Percentiles rank a stretch among this genome's conserved stretches.
Conservation (phyloP, 2,113 vertebrate species). For the Gobiocypris rarus region DNA sequence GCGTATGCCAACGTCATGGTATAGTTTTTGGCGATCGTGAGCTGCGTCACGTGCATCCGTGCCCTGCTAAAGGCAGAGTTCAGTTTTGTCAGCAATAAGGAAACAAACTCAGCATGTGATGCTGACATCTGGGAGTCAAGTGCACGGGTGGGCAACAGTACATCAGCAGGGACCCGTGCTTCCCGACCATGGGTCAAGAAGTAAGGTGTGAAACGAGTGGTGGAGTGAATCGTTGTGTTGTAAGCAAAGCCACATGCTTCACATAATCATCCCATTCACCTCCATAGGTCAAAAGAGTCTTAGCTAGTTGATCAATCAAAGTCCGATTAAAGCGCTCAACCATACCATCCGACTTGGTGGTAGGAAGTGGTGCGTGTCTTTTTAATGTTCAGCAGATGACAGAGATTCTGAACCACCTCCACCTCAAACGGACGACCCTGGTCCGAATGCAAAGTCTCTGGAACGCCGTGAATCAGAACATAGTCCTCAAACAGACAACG, state of each 20-base stretch:
- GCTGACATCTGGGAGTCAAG: background rate
- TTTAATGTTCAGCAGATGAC: conserved; percentile 25
- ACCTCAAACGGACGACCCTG: no score
- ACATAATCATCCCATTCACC: conserved; percentile 46
- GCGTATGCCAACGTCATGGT: background rate
- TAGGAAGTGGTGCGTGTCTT: conserved; percentile 40
- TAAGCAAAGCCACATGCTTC: conserved; percentile 49
- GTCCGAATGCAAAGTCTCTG: no score
- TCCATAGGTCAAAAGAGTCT: conserved; percentile 32
- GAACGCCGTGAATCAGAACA: no score
- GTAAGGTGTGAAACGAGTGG: conserved; percentile 37
- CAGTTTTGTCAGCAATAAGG: background rate
- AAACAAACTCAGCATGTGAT: background rate
- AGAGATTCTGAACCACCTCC: conserved; percentile 36
- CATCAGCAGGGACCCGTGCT: conserved; percentile 23
- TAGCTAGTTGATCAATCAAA: conserved; percentile 43
- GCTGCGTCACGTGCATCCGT: background rate
- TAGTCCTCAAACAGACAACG: no score
- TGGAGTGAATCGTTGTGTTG: conserved; percentile 38
- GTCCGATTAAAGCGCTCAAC: conserved; percentile 41
- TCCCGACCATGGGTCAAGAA: conserved; percentile 39
- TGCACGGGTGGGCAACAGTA: background rate
- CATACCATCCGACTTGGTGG: conserved; percentile 42
- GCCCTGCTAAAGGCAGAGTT: background rate
- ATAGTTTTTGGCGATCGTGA: background rate